phyloP scores from a whole-genome alignment of 1,140 invertebrate genomes.

The Oryzaephilus surinamensis region DNA sequence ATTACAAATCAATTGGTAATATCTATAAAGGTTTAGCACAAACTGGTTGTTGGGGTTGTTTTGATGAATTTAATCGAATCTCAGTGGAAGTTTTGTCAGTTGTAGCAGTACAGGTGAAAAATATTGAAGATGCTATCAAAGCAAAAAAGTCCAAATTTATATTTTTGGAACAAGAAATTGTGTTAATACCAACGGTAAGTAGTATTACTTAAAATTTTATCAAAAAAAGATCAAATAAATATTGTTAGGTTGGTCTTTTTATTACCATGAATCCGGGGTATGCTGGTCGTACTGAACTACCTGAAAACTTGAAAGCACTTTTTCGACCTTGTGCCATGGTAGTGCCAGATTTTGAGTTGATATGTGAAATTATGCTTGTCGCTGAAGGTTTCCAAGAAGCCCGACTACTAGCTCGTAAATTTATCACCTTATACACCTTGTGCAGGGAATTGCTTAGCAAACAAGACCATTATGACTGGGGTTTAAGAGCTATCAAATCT shows the following conservation, averaged over 20 bases:
- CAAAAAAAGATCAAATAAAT: conserved; percentile 6
- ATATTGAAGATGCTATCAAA: conserved; percentile 76
- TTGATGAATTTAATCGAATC: conserved; percentile 92
- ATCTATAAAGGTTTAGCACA: conserved; percentile 86
- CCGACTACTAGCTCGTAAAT: conserved; percentile 74
- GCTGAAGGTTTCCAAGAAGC: conserved; percentile 88
- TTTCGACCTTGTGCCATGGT: conserved; percentile 88
- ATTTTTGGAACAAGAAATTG: conserved; percentile 75
- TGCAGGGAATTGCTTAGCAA: conserved; percentile 82
- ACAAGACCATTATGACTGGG: conserved; percentile 95
- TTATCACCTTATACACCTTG: conserved; percentile 81
- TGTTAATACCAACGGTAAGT: conserved; percentile 51
- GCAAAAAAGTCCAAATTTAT: conserved; percentile 66
- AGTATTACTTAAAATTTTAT: not conserved
- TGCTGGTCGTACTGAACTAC: conserved; percentile 66
- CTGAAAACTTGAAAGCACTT: conserved; percentile 58
- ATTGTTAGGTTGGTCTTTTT: conserved; percentile 65
- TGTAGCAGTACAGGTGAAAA: conserved; percentile 78
- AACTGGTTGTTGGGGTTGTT: conserved; percentile 92
- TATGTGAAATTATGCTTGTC: conserved; percentile 90
- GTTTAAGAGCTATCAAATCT: conserved; percentile 83
- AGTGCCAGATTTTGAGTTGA: conserved; percentile 85
- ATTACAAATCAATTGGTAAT: conserved; percentile 85
- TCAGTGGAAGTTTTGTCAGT: conserved; percentile 88
- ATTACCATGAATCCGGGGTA: conserved; percentile 94